phyloP scores from a whole-genome alignment of 1,140 invertebrate genomes.

The Linepithema humile region DNA sequence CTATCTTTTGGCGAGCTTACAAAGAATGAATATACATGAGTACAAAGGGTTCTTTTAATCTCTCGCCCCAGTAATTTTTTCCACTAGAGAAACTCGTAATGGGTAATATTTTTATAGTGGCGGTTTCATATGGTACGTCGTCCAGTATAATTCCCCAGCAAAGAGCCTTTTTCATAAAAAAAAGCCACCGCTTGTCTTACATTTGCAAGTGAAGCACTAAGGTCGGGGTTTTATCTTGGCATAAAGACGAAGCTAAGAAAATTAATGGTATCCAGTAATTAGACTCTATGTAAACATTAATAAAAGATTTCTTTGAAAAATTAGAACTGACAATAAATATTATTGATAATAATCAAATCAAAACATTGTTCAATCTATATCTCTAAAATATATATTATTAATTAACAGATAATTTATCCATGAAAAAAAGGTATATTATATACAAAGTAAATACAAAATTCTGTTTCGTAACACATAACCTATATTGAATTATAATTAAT shows the following conservation, averaged over 20 bases:
- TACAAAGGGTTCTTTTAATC: slow-evolving; percentile 53
- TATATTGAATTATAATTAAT: not conserved
- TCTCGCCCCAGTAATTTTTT: slow-evolving; percentile 56
- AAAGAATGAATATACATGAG: slow-evolving; percentile 39
- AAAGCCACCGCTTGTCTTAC: slow-evolving; percentile 17
- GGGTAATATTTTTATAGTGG: slow-evolving; percentile 56
- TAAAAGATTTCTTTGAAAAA: not conserved
- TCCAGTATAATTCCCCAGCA: not conserved
- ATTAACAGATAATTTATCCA: not conserved
- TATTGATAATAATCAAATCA: no score
- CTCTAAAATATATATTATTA: not conserved
- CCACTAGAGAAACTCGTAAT: slow-evolving; percentile 40
- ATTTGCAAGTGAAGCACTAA: slow-evolving; percentile 7
- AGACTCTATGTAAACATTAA: not conserved
- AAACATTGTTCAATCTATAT: not conserved
- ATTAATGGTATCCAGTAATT: slow-evolving; percentile 1
- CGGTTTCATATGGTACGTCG: slow-evolving; percentile 38
- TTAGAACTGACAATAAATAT: not conserved
- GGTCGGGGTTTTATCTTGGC: not conserved
- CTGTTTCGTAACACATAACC: not conserved
- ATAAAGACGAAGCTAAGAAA: slow-evolving; percentile 9
- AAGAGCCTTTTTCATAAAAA: slow-evolving; percentile 29
- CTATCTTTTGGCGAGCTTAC: slow-evolving; percentile 24
- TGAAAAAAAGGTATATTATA: not conserved
- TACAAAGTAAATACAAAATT: not conserved